A percentile compares a stretch with the other conserved stretches of the same genome.
Conservation (phyloP, 1,140 invertebrate species). For the Aphaenogaster ashmeadi region DNA sequence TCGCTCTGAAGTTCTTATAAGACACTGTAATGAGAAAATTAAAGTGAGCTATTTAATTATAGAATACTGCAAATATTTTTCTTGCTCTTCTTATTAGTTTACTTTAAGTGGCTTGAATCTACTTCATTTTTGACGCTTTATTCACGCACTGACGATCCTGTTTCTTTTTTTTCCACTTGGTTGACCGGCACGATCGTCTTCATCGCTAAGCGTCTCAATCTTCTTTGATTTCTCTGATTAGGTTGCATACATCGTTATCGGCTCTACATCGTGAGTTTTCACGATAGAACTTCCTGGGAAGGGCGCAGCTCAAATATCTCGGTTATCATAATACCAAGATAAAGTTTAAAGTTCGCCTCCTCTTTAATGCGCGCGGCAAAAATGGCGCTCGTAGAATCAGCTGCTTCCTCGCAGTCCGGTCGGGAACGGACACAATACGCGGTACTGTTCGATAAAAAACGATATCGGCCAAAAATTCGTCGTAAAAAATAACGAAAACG, state of each 20-base stretch:
- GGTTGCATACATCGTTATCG: constrained; percentile 49
- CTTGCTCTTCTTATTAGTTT: neutral
- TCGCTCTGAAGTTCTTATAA: neutral
- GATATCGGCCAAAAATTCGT: neutral
- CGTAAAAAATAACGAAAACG: neutral
- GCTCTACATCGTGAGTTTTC: constrained; percentile 23
- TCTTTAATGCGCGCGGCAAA: constrained; percentile 20
- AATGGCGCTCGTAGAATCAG: constrained; percentile 54
- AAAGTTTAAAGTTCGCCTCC: constrained; percentile 43
- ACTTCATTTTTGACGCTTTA: neutral
- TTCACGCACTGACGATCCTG: neutral
- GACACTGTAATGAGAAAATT: neutral
- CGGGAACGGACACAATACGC: constrained; percentile 4
- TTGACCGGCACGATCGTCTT: neutral
- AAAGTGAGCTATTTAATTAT: constrained; percentile 2
- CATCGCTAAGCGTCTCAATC: neutral
- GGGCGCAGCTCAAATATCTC: constrained; percentile 43
- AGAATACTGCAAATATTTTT: neutral
- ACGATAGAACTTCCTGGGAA: constrained; percentile 41
- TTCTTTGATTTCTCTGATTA: constrained; percentile 35
- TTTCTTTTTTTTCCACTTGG: neutral
- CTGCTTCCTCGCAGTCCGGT: constrained; percentile 40
- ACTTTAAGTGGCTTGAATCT: neutral
- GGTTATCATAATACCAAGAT: constrained; percentile 51
- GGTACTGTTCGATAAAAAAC: constrained; percentile 48